Evolutionary conservation across 2,113 vertebrate species (phyloP), one percentile per base, ranked within the genome.

Genomic region (Coryphaenoides rupestris): DNA sequence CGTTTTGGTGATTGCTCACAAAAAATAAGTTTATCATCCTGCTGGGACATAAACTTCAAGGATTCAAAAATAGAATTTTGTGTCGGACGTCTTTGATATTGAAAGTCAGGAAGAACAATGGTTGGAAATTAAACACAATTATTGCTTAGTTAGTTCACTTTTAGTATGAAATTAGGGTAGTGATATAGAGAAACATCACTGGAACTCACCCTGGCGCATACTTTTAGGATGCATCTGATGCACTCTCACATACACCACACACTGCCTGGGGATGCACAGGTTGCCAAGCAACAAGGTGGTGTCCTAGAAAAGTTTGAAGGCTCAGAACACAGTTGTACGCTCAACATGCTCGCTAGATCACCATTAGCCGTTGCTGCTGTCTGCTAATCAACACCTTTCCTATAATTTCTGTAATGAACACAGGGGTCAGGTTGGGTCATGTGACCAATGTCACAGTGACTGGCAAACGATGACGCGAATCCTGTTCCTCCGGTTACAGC

Each of bases 261-360:
- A 47, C 19, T 84, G 73, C 78, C 76, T 54, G 24, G 84, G 84
- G 84, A 89, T 80, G 74, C 70, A 66, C 73, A 62, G 71, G 89
- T 91, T 91, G 88, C 89, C 79, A 81, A 69, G 89, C 89, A 91
- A 91, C 89, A 83, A 79, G 72, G 68, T 73, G 72, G 65, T 87
- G 87, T 79, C 77, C 82, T 81, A 88, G 76, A 87, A 88, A 80
- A 82, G 50, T 81, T 83, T 56, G 7, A 49, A 61, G 14, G 64
- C 22, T 22, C 15, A 49, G 57, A 66, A 74, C 72, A 26, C 66
- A 59, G 62, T 49, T 64, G 5, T 0, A 17, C 49, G 62, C 69
- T 81, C 40, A 70, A 73, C 33, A 23, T 1, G 2, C 24, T 72
- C n/a, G 17, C 19, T 67, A 76, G 71, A 83, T 80, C 52, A 56